Conservation (phyloP, 2,888 invertebrate genomes). For the Mythimna loreyi region DNA sequence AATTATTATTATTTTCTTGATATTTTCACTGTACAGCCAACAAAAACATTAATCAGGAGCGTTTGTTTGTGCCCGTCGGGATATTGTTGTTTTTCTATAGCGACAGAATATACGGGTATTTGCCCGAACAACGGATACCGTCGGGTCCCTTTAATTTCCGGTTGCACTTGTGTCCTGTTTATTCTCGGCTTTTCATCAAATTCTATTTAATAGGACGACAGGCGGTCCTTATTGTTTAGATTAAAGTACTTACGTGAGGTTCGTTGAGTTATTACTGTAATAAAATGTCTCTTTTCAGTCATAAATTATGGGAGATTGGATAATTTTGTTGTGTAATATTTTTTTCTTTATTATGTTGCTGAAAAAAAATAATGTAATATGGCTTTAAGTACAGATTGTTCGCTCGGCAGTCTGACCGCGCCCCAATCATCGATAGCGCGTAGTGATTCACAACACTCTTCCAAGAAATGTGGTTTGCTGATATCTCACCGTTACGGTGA, state of each 20-base stretch:
- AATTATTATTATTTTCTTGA: conserved; percentile 45
- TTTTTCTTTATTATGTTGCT: background rate
- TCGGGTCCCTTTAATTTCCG: conserved; percentile 83
- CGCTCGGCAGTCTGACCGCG: no score
- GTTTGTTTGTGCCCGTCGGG: conserved; percentile 64
- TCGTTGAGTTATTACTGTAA: conserved; percentile 56
- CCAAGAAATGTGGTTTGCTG: no score
- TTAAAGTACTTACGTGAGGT: conserved; percentile 49
- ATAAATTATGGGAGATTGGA: conserved; percentile 46
- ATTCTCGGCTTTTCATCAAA: conserved; percentile 77
- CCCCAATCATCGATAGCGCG: no score
- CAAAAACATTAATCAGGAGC: conserved; percentile 67
- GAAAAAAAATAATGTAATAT: background rate
- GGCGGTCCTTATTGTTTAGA: conserved; percentile 62
- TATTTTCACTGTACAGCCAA: conserved; percentile 57
- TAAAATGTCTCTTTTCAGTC: conserved; percentile 48
- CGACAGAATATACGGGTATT: conserved; percentile 54
- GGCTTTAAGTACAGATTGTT: no score
- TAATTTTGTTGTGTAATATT: conserved; percentile 26
- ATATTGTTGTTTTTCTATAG: conserved; percentile 75
- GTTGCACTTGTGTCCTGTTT: conserved; percentile 79
- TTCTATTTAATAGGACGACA: conserved; percentile 63
- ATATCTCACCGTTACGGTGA: no score
- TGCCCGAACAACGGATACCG: conserved; percentile 71
- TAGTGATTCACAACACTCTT: no score